A percentile compares a stretch with the other conserved stretches of the same genome.
Conservation (phyloP, 1,140 invertebrate species). For the Diabrotica undecimpunctata region DNA sequence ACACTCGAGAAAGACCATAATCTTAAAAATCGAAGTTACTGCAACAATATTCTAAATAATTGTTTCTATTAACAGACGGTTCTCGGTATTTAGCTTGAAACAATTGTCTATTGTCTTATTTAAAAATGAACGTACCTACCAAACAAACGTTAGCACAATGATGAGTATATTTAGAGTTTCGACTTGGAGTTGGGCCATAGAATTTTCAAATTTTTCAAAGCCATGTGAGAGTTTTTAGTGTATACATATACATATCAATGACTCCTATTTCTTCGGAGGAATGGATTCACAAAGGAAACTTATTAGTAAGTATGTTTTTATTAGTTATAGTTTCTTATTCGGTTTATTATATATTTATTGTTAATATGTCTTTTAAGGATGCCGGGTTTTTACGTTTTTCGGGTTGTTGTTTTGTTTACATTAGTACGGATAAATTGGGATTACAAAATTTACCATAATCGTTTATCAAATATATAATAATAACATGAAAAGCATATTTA, state of each 20-base stretch:
- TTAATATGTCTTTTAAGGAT: no score
- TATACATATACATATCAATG: slow-evolving; percentile 13
- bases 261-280: slow-evolving; percentile 11
- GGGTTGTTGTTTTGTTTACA: no score
- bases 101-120: neutral
- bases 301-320: slow-evolving; percentile 6
- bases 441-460: no score
- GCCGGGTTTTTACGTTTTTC: no score
- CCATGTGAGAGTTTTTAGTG: slow-evolving; percentile 12
- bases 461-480: no score
- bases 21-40: no score
- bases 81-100: neutral
- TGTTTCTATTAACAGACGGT: no score
- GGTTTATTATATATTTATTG: no score
- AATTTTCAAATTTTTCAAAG: slow-evolving; percentile 9
- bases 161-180: slow-evolving; percentile 17
- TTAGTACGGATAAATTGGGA: no score
- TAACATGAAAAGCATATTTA: no score
- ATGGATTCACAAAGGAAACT: slow-evolving; percentile 12
- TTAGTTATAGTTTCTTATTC: neutral
- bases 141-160: slow-evolving; percentile 2
- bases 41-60: no score
- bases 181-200: slow-evolving; percentile 18
- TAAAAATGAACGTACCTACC: neutral
- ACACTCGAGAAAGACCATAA: no score